Base-by-base conservation (phyloP, 2,888 invertebrate species). In the Altica lythri region DNA sequence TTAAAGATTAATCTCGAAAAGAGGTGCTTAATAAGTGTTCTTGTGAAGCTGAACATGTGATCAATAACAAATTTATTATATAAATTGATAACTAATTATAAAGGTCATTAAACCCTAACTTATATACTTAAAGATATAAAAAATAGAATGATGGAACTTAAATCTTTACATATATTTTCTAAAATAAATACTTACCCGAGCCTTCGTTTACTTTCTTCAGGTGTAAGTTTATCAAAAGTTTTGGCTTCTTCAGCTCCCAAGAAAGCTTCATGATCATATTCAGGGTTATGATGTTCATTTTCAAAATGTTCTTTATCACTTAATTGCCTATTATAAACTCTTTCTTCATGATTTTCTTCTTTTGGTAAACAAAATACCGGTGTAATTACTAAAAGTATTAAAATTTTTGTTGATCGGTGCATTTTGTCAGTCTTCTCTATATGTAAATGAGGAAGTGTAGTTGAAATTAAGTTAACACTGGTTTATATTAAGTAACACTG, bases 251-350 rank as follows among this genome's bases (percentile, higher is more conserved):
- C 51, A 72, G 95, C 92, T 0, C 98, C 98, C 8, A 99, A 80
- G 75, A 99, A 98, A 0, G 96, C 95, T 73, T 98, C 97, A 72
- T 98, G 98, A 72, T 98, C 98, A 73, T 92, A 98, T 62, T 94
- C 91, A 43, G 86, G 79, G 75, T 97, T 92, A 68, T 94, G 94
- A 56, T 89, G 85, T 17, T 86, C 88, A 61, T 89, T 85, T 60
- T 84, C 81, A 67, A 84, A 92, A 72, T 96, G 95, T 60, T 90
- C 87, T 47, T 86, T 82, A 60, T 90, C 86, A 59, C 89, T 88
- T 3, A 93, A 79, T 65, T 86, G 84, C 71, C 89, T 80, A 61
- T 88, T 85, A 67, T 85, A 76, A 12, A 86, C 77, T 54, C 86
- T 78, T 57, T 85, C 84, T 32, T 76, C 77, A 9, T 83, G 81